phyloP scores from a whole-genome alignment of 2,113 vertebrate genomes.

The Notechis scutatus region DNA sequence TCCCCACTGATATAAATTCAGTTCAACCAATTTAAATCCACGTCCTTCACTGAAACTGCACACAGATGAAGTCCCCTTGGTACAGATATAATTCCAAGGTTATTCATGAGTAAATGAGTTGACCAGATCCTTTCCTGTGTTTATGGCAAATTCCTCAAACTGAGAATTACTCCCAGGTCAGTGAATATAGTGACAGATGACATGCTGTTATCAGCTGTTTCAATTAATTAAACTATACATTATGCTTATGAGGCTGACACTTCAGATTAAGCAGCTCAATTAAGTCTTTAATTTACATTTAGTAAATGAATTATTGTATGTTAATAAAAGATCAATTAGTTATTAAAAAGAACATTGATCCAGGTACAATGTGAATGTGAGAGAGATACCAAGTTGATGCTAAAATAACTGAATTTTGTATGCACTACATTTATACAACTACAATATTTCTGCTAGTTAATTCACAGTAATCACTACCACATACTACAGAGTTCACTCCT shows the following conservation, averaged over 20 bases:
- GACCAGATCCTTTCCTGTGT: not conserved
- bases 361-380: conserved; percentile 69
- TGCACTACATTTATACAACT: conserved; percentile 47
- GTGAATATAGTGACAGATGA: conserved; percentile 68
- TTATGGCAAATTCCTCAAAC: conserved; percentile 7
- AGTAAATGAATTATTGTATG: conserved; percentile 74
- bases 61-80: not conserved
- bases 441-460: conserved; percentile 45
- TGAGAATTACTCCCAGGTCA: conserved; percentile 65
- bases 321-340: conserved; percentile 79
- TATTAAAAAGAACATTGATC: conserved; percentile 69
- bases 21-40: not conserved
- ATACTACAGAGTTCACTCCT: conserved; percentile 26
- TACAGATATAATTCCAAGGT: not conserved
- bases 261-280: conserved; percentile 73
- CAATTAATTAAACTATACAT: conserved; percentile 70
- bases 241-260: conserved; percentile 68
- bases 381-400: conserved; percentile 59
- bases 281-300: conserved; percentile 77
- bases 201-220: conserved; percentile 64
- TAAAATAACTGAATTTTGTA: conserved; percentile 45
- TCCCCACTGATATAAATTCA: not conserved
- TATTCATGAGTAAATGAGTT: not conserved
- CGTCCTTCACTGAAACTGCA: conserved; percentile 1
- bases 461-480: conserved; percentile 38